These are phyloP conservation scores for Pogonocichla stellata DNA, from an alignment of 2,113 vertebrate genomes.

Conservation along the genomic window DNA sequence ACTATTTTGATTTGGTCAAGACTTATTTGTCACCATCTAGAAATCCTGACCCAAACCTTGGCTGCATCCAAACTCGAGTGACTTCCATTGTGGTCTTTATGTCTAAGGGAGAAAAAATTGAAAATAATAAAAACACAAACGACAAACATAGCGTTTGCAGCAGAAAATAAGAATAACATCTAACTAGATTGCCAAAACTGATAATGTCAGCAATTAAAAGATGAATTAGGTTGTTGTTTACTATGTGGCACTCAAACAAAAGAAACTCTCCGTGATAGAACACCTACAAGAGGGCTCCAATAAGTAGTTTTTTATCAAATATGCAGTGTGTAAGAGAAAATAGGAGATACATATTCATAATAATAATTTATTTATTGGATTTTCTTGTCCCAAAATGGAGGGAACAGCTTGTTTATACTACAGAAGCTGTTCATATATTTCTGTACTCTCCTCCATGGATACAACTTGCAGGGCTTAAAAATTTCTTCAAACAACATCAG, in stretches of 20 bases:
- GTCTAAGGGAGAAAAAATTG: slow-evolving; percentile 42
- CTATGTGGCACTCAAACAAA: background rate
- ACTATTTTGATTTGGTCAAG: background rate
- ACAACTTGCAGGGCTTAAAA: background rate
- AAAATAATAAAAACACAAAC: background rate
- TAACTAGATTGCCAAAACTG: background rate
- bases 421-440: background rate
- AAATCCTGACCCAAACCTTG: background rate
- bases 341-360: background rate
- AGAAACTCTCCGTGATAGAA: background rate
- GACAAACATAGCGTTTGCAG: background rate
- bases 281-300: background rate
- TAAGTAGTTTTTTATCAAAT: background rate
- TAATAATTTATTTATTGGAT: background rate
- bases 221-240: background rate
- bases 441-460: background rate
- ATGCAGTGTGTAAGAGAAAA: background rate
- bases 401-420: background rate
- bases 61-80: slow-evolving; percentile 77
- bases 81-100: slow-evolving; percentile 75
- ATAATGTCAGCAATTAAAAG: background rate
- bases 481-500: background rate
- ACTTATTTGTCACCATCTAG: background rate
- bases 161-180: background rate
- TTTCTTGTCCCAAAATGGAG: background rate